These are phyloP conservation scores for Umimayanthus chanpuru DNA, from an alignment of 92 coral and sea anemone species.

Conservation along the genomic window DNA sequence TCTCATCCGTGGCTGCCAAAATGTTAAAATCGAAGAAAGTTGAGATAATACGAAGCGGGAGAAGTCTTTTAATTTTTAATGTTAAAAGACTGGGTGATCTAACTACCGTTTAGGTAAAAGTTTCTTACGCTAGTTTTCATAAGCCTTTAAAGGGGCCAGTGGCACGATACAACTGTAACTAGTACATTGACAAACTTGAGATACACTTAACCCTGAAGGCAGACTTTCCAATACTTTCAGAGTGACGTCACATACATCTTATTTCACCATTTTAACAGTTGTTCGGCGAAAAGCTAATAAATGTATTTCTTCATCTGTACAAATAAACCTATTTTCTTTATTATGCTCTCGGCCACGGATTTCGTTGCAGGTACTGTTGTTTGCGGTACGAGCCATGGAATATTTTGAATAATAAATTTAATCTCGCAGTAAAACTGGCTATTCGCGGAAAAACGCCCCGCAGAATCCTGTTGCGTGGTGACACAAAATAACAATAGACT, in stretches of 20 bases:
- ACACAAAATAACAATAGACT: not conserved
- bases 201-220: not conserved
- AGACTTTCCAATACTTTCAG: not conserved
- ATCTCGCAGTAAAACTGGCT: not conserved
- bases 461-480: constrained; percentile 9
- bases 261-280: not conserved
- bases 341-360: not conserved
- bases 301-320: constrained; percentile 27
- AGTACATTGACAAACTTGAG: not conserved
- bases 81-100: not conserved
- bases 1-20: not conserved
- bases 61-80: constrained; percentile 18
- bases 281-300: not conserved
- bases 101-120: no score
- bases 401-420: not conserved
- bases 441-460: not conserved
- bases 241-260: not conserved
- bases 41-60: not conserved
- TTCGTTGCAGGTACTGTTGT: not conserved
- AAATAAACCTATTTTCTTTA: constrained; percentile 14
- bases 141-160: not conserved
- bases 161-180: not conserved
- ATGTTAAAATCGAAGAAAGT: not conserved
- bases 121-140: not conserved
- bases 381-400: constrained; percentile 1